Conservation (phyloP, 2,888 invertebrate genomes). For the Minunthozetes semirufus region DNA sequence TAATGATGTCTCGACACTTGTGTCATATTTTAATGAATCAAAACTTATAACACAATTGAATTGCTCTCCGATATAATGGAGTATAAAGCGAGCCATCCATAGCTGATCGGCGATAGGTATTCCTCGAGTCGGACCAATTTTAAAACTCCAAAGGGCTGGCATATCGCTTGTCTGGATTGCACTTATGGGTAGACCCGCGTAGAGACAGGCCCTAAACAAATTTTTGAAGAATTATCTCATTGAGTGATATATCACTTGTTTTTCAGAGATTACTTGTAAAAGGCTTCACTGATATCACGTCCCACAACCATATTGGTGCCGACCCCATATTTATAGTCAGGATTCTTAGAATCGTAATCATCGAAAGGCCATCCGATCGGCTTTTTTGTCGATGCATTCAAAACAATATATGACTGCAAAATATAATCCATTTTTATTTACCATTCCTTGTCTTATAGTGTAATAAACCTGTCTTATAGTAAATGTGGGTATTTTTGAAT, state of each 20-base stretch:
- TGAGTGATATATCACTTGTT: not conserved
- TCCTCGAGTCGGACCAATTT: not conserved
- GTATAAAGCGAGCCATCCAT: conserved; percentile 18
- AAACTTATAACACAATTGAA: conserved; percentile 10
- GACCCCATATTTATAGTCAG: not conserved
- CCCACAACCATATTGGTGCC: not conserved
- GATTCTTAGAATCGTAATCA: not conserved
- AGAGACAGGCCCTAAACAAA: conserved; percentile 14
- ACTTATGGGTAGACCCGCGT: conserved; percentile 13
- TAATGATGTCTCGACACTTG: not conserved
- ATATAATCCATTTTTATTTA: not conserved
- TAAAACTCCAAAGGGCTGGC: conserved; percentile 10
- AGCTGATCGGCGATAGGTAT: not conserved
- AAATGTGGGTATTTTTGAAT: not conserved
- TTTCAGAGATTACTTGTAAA: not conserved
- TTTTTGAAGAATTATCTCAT: not conserved
- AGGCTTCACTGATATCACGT: not conserved
- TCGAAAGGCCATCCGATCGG: conserved; percentile 1
- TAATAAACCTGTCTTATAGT: conserved; percentile 15
- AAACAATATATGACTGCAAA: conserved; percentile 7
- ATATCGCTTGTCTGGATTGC: not conserved
- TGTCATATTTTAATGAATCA: not conserved
- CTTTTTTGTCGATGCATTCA: not conserved
- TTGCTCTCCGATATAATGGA: not conserved
- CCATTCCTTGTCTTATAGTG: not conserved